Base-by-base conservation (phyloP, 2,888 invertebrate genomes). In the Drosophila picticornis region DNA sequence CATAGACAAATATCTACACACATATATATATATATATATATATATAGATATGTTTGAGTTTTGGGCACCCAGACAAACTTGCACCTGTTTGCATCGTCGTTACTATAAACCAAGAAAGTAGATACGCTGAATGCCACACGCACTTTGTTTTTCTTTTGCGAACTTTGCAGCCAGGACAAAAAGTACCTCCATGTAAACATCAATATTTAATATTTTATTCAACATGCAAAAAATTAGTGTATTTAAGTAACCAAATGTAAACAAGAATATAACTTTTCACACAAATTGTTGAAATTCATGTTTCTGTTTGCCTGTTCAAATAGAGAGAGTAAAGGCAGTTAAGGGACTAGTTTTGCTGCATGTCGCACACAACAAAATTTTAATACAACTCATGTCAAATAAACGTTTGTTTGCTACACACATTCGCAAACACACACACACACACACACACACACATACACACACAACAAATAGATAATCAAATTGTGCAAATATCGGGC, bases 1-100 rank as follows among this genome's bases (percentile, higher is more conserved):
- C 13, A 34, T 13, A 5, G 2, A 34, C 13, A 34, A 13, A 16
- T 16, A 13, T 34, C 16, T 34, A 7, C 34, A 34, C 16, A 34
- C 7, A 34, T 16, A 34, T 22, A 1, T 7, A 3, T n/a, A 4
- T 40, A 9, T 19, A 19, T 22, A 36, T 9, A 36, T 2, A 22
- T n/a, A 22, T 34, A 11, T 16, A 16, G 27, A 34, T 65, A 32
- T 43, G 43, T 16, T 2, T 65, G 4, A 22, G 55, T 38, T 66
- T 43, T 40, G 58, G 38, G 3, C 43, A 40, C 38, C 60, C 53
- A 65, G 59, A 57, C 53, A 81, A 81, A 81, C 71, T 80, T 83
- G 80, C 86, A 88, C 83, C 86, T 85, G 83, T 83, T 88, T 88
- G 81, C 88, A 77, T 80, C 69, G n/a, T 11, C 71, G 9, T 16